A percentile compares a stretch with the other conserved stretches of the same genome.
phyloP scores from a whole-genome alignment of 2,888 invertebrate species.

The Ectropis crepuscularia region DNA sequence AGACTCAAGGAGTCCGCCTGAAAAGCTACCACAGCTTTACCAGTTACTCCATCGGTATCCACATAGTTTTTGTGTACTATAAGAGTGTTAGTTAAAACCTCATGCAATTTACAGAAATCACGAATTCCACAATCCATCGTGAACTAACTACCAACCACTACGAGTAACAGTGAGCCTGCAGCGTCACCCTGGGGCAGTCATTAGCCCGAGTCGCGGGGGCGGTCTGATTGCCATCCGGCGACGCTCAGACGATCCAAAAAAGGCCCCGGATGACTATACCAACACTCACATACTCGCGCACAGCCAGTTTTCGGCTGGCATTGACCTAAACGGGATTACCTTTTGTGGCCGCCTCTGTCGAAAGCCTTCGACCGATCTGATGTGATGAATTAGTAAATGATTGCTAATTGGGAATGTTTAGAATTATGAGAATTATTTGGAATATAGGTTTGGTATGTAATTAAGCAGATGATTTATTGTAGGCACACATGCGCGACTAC shows the following conservation, averaged over 20 bases:
- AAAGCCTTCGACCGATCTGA: slow-evolving; percentile 58
- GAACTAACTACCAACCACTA: slow-evolving; percentile 27
- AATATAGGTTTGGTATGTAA: no score
- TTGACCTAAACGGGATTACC: slow-evolving; percentile 68
- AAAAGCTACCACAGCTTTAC: no score
- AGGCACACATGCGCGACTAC: no score
- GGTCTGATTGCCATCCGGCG: slow-evolving; percentile 59
- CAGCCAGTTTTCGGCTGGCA: slow-evolving; percentile 61
- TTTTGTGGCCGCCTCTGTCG: slow-evolving; percentile 67
- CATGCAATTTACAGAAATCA: no score
- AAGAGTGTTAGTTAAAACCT: no score
- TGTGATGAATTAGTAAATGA: slow-evolving; percentile 22
- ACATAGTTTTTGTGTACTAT: no score
- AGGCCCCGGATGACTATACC: slow-evolving; percentile 67
- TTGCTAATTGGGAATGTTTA: slow-evolving; percentile 13
- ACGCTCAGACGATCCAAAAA: slow-evolving; percentile 68
- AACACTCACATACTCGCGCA: slow-evolving; percentile 46
- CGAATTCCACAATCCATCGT: slow-evolving; percentile 1
- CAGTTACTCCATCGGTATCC: no score
- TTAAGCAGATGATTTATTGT: no score
- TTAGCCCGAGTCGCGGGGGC: slow-evolving; percentile 62
- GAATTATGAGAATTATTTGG: not conserved
- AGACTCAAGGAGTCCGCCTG: no score
- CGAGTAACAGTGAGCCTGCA: slow-evolving; percentile 59
- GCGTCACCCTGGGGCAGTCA: slow-evolving; percentile 68